Evolutionary conservation across 2,888 invertebrate species (phyloP).

Genomic region (Pyrrhopygopsis socrates): DNA sequence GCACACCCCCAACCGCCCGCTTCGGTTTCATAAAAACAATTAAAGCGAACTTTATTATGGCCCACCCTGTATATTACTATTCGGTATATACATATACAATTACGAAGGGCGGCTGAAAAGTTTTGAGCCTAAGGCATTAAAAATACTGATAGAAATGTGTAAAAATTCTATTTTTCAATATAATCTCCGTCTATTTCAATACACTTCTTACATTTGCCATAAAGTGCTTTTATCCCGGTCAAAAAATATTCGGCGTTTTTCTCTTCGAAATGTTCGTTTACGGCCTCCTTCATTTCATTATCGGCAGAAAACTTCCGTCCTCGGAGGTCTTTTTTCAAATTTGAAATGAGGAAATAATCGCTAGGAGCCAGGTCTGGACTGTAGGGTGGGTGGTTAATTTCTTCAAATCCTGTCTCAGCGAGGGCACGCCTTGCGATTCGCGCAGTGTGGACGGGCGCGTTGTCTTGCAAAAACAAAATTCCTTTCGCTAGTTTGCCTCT

Average conservation of each 20-base stretch:
- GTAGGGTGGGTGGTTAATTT: slow-evolving; percentile 59
- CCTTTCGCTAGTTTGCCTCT: slow-evolving; percentile 47
- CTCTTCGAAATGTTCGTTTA: too few relatives aligned
- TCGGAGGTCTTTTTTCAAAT: slow-evolving; percentile 54
- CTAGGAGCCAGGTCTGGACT: slow-evolving; percentile 46
- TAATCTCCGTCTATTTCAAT: too few relatives aligned
- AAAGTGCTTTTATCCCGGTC: too few relatives aligned
- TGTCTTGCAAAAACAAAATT: slow-evolving; percentile 56
- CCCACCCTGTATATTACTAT: background rate
- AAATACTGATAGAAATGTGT: too few relatives aligned
- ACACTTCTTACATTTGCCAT: too few relatives aligned
- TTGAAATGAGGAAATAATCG: slow-evolving; percentile 44
- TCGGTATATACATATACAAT: too few relatives aligned
- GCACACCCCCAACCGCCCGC: background rate
- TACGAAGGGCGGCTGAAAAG: too few relatives aligned
- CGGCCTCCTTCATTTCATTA: too few relatives aligned
- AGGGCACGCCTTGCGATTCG: slow-evolving; percentile 60
- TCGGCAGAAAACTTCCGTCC: too few relatives aligned
- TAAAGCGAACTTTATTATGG: background rate
- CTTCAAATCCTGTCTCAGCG: slow-evolving; percentile 52
- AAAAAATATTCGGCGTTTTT: too few relatives aligned
- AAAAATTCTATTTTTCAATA: too few relatives aligned
- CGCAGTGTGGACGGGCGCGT: slow-evolving; percentile 54
- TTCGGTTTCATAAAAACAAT: background rate
- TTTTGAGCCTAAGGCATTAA: too few relatives aligned